A percentile compares a stretch with the other conserved stretches of the same genome.
Evolutionary conservation across 2,113 vertebrate genomes (phyloP).

Genomic region (Hypocryptadius cinnamomeus): DNA sequence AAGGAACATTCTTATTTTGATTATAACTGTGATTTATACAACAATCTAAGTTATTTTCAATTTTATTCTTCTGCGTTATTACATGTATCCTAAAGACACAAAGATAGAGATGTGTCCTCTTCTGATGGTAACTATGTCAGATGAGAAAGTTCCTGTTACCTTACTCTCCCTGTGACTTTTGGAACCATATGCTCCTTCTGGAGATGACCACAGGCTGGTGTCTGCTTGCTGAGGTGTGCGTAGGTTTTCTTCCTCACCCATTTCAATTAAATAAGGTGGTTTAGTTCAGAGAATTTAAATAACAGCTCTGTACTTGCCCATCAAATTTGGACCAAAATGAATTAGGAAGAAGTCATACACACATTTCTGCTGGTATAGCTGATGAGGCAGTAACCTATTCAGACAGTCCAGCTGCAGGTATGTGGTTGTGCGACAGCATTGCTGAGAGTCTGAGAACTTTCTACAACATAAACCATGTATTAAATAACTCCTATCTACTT

Average conservation of each 20-base stretch:
- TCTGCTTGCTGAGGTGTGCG: neutral
- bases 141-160: neutral
- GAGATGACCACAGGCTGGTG: neutral
- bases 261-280: neutral
- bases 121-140: neutral
- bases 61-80: neutral
- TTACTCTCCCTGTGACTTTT: neutral
- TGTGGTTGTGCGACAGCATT: neutral
- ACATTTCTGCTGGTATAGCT: neutral
- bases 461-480: neutral
- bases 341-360: neutral
- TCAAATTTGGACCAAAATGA: neutral
- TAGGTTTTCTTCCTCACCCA: neutral
- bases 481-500: neutral
- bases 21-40: neutral
- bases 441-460: neutral
- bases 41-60: neutral
- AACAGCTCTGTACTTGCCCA: neutral
- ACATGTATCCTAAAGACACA: neutral
- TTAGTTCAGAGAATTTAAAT: neutral
- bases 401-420: neutral
- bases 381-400: neutral
- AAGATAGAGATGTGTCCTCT: neutral
- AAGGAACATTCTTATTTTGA: neutral
- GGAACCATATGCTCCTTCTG: neutral